Base-by-base conservation (phyloP, 2,113 vertebrate genomes). In the Cyanoliseus patagonus region DNA sequence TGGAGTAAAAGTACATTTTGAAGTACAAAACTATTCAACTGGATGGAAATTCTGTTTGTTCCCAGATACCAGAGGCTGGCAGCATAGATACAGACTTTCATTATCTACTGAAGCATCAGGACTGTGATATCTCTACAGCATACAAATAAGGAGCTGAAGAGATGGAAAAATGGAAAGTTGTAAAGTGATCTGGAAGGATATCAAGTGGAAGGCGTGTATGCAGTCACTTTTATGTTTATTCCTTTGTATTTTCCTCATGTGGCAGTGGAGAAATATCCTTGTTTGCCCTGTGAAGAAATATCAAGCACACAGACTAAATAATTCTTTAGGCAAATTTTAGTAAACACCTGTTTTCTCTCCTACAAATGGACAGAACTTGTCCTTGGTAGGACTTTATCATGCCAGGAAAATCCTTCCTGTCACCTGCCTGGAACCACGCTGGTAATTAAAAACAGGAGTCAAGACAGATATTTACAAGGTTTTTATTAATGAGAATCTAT, bases 71-170 rank as follows among this genome's bases (percentile, higher is more conserved):
- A 84, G 64, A 13, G 42, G 53, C 88, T 90, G 88, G 68, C 80
- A 90, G 49, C 31, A 22, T 2, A 78, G 83, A 66, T 41, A 92
- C 52, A 92, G 90, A 67, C n/a, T n/a, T 52, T 24, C 86, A 79
- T 91, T 95, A 97, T 97, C 95, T 91, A n/a, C 35, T 3, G 10
- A 91, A 85, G 63, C 88, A 96, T 96, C 96, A 86, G 73, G 66
- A 35, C 83, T 66, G 66, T 57, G 57, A 49, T 93, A 86, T 94
- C 66, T 46, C 86, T 46, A 7, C 86, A 94, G 96, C 88, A 96
- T 94, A 94, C 81, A 91, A 95, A 96, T 94, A 92, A 93, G 96
- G 62, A 92, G 86, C 39, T 42, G 75, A 89, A 95, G 95, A 92
- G 33, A 52, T 0, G 83, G 95, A 92, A 96, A 94, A 94, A 95